Base-by-base conservation (phyloP, 1,140 invertebrate genomes). In the Nixonia krombeini region DNA sequence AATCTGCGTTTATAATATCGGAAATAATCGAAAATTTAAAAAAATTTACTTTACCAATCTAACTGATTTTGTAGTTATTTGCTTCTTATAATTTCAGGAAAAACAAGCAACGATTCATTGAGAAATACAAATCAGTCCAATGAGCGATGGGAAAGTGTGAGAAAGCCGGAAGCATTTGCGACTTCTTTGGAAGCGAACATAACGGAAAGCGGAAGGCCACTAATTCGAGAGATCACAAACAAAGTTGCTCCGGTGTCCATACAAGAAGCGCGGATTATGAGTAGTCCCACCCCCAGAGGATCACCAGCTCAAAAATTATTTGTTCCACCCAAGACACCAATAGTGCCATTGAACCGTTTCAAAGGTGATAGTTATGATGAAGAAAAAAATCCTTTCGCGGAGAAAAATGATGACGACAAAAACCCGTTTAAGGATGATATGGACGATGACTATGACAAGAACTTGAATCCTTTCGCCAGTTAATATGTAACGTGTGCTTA, bases 141-240 rank as follows among this genome's bases (percentile, higher is more conserved):
- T 6, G 67, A 77, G 23, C 41, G 56, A 57, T 42, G 64, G 1
- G 45, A 69, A 17, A 40, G 66, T n/a, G 50, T 78, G 17, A 63
- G 71, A 25, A 83, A 79, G 40, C 31, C 69, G 12, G 78, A 84
- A 17, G 45, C 72, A 15, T 89, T 90, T 75, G 88, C 88, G 56
- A 86, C 87, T 15, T 90, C 88, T 37, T 78, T 90, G 7, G 89
- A 90, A 70, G 87, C 88, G 1, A 89, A 90, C 73, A 78, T 89
- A 59, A 78, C 59, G 4, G 72, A 56, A 12, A 78, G 65, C 40
- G 65, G 50, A 13, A 28, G 62, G 15, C 71, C 67, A 17, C 76
- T 66, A n/a, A 37, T 72, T 5, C 57, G 45, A 13, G 42, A 38
- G 15, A 70, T 46, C 55, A 74, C 68, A 3, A 75, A 42, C 17